These are phyloP conservation scores for Eonycteris spelaea DNA, from an alignment of 2,113 vertebrate species.

Conservation along the genomic window DNA sequence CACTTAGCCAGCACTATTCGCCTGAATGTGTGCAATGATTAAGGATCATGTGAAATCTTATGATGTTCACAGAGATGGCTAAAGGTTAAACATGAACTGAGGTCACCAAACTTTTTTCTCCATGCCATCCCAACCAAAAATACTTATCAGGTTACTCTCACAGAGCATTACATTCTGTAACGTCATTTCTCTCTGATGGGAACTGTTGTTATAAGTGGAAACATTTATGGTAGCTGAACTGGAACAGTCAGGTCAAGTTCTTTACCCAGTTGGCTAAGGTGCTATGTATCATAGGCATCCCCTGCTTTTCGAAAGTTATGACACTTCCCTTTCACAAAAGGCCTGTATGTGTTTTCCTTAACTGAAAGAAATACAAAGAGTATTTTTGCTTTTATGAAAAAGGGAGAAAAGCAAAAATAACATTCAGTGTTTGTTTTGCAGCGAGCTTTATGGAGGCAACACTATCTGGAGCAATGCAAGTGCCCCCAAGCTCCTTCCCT, in stretches of 20 bases:
- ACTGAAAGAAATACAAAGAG: neutral
- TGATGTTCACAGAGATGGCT: constrained; percentile 37
- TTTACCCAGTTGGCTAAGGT: constrained; percentile 63
- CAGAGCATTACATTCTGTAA: constrained; percentile 15
- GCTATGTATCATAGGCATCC: neutral
- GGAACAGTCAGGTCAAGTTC: constrained; percentile 18
- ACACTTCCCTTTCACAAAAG: neutral
- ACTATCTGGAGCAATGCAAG: neutral
- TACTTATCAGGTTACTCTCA: constrained; percentile 14
- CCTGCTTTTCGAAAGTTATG: neutral
- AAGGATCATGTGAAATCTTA: constrained; percentile 36
- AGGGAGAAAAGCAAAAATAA: neutral
- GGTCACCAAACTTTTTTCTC: constrained; percentile 9
- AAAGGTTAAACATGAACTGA: constrained; percentile 25
- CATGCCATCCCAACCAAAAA: neutral
- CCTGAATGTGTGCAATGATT: neutral
- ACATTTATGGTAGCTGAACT: neutral
- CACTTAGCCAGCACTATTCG: neutral
- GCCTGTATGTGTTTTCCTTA: neutral
- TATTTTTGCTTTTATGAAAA: neutral
- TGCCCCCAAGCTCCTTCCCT: neutral
- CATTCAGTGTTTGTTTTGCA: neutral
- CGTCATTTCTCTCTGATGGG: neutral
- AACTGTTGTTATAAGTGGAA: constrained; percentile 55
- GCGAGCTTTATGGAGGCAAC: neutral